Evolutionary conservation across 1,140 invertebrate genomes (phyloP).

Genomic region (Caligus rogercresseyi): DNA sequence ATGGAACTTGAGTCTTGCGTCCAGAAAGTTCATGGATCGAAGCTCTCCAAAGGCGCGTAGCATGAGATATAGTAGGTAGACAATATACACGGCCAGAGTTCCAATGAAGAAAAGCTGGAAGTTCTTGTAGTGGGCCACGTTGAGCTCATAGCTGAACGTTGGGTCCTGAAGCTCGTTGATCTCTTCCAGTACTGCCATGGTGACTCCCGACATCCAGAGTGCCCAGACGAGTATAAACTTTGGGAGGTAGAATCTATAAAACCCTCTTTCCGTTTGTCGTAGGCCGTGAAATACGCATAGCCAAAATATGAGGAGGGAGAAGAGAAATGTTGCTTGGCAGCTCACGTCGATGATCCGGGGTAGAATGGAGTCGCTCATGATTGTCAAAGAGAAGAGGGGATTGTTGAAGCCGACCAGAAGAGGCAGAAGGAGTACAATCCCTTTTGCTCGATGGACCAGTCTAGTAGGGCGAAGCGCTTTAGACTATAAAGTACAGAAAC

Average conservation of each 20-base stretch:
- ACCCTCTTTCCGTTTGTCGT: slow-evolving; percentile 39
- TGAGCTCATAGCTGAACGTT: slow-evolving; percentile 73
- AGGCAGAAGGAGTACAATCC: slow-evolving; percentile 77
- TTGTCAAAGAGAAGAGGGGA: slow-evolving; percentile 76
- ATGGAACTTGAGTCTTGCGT: slow-evolving; percentile 16
- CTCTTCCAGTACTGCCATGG: slow-evolving; percentile 70
- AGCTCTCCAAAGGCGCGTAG: slow-evolving; percentile 81
- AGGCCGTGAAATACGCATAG: slow-evolving; percentile 83
- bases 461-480: slow-evolving; percentile 63
- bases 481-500: slow-evolving; percentile 51
- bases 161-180: slow-evolving; percentile 74
- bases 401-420: slow-evolving; percentile 78
- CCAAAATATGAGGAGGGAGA: slow-evolving; percentile 76
- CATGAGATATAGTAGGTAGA: slow-evolving; percentile 64
- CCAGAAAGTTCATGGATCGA: slow-evolving; percentile 50
- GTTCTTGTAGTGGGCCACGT: slow-evolving; percentile 60
- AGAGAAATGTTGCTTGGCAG: slow-evolving; percentile 75
- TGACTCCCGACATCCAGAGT: slow-evolving; percentile 67
- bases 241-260: slow-evolving; percentile 56
- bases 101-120: slow-evolving; percentile 26
- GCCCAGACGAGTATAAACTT: slow-evolving; percentile 71
- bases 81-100: slow-evolving; percentile 50
- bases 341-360: slow-evolving; percentile 74
- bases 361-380: slow-evolving; percentile 71
- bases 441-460: slow-evolving; percentile 98